A percentile compares a stretch with the other conserved stretches of the same genome.
Evolutionary conservation across 2,888 invertebrate species (phyloP).

Genomic region (Cryptophagus acutangulus): DNA sequence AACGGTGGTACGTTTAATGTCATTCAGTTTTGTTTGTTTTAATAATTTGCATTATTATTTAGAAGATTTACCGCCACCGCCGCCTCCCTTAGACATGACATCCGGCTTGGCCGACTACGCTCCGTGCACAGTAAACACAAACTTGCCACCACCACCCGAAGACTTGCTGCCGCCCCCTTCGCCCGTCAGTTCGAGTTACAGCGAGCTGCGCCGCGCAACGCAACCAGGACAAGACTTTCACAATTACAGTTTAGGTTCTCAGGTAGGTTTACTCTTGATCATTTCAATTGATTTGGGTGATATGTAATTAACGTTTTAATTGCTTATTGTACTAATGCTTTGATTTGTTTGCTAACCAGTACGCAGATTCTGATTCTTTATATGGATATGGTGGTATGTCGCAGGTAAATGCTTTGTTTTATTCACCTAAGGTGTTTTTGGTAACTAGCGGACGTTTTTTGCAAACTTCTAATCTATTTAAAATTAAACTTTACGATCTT

Average conservation of each 20-base stretch:
- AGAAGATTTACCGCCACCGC: constrained; percentile 60
- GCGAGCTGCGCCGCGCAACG: constrained; percentile 77
- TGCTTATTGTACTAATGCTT: constrained; percentile 21
- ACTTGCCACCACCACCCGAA: constrained; percentile 51
- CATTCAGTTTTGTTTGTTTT: not conserved
- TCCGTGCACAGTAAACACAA: constrained; percentile 47
- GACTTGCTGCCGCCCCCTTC: constrained; percentile 79
- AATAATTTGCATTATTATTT: too few relatives aligned
- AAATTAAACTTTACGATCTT: too few relatives aligned
- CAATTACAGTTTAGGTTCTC: constrained; percentile 66
- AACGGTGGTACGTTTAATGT: constrained; percentile 37
- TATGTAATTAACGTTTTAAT: not conserved
- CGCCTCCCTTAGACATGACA: constrained; percentile 55
- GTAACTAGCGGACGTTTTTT: too few relatives aligned
- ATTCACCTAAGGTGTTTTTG: constrained; percentile 3
- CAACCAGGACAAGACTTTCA: constrained; percentile 53
- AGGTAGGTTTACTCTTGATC: constrained; percentile 43
- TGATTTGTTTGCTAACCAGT: constrained; percentile 32
- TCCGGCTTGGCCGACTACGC: constrained; percentile 46
- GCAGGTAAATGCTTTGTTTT: constrained; percentile 41
- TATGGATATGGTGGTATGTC: constrained; percentile 47
- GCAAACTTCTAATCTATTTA: too few relatives aligned
- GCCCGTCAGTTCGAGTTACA: constrained; percentile 87
- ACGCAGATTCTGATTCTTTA: constrained; percentile 37
- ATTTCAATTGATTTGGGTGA: not conserved